These are phyloP conservation scores for Nyctalus aviator DNA, from an alignment of 2,797 vertebrate genomes.

Conservation along the genomic window DNA sequence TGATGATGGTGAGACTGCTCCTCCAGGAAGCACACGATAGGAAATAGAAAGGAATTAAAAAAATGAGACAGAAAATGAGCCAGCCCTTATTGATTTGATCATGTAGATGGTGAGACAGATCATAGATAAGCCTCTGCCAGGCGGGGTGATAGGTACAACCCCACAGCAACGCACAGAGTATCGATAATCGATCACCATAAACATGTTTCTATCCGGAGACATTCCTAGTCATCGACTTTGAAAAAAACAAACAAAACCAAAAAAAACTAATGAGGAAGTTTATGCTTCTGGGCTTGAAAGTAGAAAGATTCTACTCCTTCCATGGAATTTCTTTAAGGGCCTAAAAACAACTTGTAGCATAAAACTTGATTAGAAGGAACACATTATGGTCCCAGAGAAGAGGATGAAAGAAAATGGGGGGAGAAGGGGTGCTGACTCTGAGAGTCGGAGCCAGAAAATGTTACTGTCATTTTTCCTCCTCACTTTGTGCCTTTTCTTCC, in stretches of 20 bases:
- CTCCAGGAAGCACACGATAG: neutral
- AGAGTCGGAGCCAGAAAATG: neutral
- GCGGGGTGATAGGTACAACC: neutral
- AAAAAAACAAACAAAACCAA: too few relatives aligned
- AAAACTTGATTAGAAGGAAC: neutral
- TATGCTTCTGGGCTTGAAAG: neutral
- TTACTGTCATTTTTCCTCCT: neutral
- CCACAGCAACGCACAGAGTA: neutral
- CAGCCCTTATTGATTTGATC: accelerated
- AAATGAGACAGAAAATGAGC: neutral
- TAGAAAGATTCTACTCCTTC: neutral
- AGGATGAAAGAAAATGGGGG: neutral
- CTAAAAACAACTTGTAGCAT: neutral
- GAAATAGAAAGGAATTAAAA: neutral
- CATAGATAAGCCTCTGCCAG: neutral
- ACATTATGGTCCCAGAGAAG: neutral
- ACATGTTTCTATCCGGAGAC: neutral
- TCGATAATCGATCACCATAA: neutral
- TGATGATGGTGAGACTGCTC: too few relatives aligned
- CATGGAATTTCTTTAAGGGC: neutral
- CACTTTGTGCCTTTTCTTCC: neutral
- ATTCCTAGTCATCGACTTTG: neutral
- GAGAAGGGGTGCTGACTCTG: neutral
- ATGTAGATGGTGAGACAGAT: neutral
- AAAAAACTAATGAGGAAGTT: neutral